phyloP scores from a whole-genome alignment of 1,140 invertebrate species.

The Drosophila sturtevanti region DNA sequence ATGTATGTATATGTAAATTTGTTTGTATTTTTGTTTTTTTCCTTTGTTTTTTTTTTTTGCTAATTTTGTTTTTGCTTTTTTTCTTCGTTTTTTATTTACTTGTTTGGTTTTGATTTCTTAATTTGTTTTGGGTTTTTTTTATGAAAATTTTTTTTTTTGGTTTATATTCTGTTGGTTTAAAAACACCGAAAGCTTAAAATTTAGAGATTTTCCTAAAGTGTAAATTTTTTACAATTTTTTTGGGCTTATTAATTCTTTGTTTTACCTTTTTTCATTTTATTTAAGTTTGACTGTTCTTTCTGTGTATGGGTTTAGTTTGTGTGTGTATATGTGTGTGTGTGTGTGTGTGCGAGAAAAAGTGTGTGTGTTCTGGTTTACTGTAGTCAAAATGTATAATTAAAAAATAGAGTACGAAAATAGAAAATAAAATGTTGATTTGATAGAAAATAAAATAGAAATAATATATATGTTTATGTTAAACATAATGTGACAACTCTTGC shows the following conservation, averaged over 20 bases:
- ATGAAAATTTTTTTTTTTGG: slow-evolving; percentile 27
- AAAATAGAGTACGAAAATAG: neutral
- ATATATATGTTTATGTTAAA: neutral
- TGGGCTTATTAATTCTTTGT: slow-evolving; percentile 22
- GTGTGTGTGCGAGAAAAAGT: too few species aligned
- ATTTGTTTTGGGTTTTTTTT: slow-evolving; percentile 34
- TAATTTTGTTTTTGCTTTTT: slow-evolving; percentile 56
- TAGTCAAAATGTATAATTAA: neutral
- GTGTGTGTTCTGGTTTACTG: slow-evolving; percentile 10
- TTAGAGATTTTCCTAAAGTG: slow-evolving; percentile 82
- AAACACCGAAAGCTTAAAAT: slow-evolving; percentile 83
- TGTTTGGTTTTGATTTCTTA: slow-evolving; percentile 30
- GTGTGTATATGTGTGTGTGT: slow-evolving; percentile 25
- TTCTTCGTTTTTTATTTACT: slow-evolving; percentile 42
- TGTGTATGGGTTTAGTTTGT: neutral
- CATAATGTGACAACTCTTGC: neutral
- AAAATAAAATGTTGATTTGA: neutral
- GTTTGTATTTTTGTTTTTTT: slow-evolving; percentile 51
- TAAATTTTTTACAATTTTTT: slow-evolving; percentile 78
- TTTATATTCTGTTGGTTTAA: slow-evolving; percentile 65
- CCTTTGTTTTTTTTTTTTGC: slow-evolving; percentile 46
- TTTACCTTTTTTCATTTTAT: slow-evolving; percentile 29
- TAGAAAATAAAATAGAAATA: neutral
- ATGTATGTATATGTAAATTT: slow-evolving; percentile 60
- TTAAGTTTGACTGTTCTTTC: slow-evolving; percentile 26